Base-by-base conservation (phyloP, 1,140 invertebrate genomes). In the Scaptomyza montana region DNA sequence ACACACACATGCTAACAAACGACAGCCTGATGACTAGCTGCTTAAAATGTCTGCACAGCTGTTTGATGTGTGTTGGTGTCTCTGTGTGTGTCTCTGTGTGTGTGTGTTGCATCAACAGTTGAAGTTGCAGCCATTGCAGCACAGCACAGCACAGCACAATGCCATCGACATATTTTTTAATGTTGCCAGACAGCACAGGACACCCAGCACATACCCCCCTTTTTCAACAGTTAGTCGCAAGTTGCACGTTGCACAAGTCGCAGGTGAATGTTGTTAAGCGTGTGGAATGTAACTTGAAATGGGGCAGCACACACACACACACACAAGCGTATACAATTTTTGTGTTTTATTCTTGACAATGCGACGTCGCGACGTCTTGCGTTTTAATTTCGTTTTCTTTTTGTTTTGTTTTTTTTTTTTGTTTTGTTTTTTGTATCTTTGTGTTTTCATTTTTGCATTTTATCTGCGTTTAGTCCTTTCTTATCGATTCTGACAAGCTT, bases 1-100 rank as follows among this genome's bases (percentile, higher is more conserved):
- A 30, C 5, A 33, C 1, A 25, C 21, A 25, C 21, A 25, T 25
- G 21, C 21, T 25, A 2, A 25, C 21, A 25, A 25, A 25, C 21
- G 74, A 76, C 74, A 68, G 74, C 30, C 66, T 69, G 75, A 77
- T 69, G 75, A 78, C 75, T 70, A 63, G 84, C 82, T 86, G 82
- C 82, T 86, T 86, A 86, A 84, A 86, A 87, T 82, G 82, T 87
- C 82, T 87, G 79, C 84, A 78, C 84, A 87, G 82, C 82, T 86
- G 84, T 86, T 87, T 81, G 67, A 57, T 63, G 51, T 57, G 9
- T 30, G 3, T 62, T 19, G 67, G 39, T 54, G 50, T 47, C 13
- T 54, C 65, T 65, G 46, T 59, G 56, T 71, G 66, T 64, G 55
- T 47, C 65, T 65, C 45, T 59, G 56, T 71, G 66, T 64, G 55